Percentiles rank a stretch among this genome's conserved stretches.
phyloP scores from a whole-genome alignment of 2,113 vertebrate species.

The Uria lomvia region DNA sequence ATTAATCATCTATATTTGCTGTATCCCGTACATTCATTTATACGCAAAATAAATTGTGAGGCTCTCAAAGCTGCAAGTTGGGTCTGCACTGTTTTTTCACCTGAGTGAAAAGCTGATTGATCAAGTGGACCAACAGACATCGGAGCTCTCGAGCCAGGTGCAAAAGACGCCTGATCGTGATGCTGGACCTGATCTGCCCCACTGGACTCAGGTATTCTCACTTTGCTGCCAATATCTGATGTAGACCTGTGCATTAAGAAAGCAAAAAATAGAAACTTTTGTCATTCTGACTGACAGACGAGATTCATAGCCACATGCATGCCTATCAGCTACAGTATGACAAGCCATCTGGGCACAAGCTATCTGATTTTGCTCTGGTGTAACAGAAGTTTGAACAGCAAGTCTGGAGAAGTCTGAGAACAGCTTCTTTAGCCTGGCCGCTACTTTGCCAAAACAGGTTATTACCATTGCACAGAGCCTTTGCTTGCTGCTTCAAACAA shows the following conservation, averaged over 20 bases:
- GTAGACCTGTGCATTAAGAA: conserved; percentile 79
- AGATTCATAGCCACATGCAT: not conserved
- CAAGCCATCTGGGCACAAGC: not conserved
- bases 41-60: not conserved
- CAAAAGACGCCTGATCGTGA: conserved; percentile 82
- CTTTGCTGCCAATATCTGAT: conserved; percentile 91
- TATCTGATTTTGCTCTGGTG: not conserved
- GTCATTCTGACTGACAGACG: not conserved
- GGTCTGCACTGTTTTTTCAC: conserved; percentile 59
- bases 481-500: not conserved
- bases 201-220: conserved; percentile 79
- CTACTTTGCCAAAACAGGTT: not conserved
- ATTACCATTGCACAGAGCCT: not conserved
- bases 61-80: not conserved
- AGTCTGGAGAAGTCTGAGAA: not conserved
- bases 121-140: conserved; percentile 84
- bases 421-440: not conserved
- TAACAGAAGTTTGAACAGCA: not conserved
- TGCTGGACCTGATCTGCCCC: conserved; percentile 78
- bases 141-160: conserved; percentile 77
- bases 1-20: not conserved
- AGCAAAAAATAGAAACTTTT: not conserved
- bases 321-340: not conserved
- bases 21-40: not conserved
- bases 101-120: conserved; percentile 92